These are phyloP conservation scores for Mongoloraphidia duomilia DNA, from an alignment of 2,888 invertebrate species.

Conservation along the genomic window DNA sequence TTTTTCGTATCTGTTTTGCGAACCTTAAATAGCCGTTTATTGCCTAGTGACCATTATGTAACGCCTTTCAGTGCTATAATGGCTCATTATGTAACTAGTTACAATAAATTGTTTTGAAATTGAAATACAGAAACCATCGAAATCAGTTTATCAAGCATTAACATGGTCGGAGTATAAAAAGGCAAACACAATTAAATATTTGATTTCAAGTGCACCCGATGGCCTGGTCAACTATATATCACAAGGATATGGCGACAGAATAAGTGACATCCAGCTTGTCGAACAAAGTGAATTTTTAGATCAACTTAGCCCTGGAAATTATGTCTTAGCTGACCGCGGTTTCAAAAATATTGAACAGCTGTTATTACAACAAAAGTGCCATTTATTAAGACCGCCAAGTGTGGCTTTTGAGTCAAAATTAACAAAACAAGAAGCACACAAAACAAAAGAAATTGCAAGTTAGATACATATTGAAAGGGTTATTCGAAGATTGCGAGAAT, in stretches of 20 bases:
- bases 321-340: constrained; percentile 9
- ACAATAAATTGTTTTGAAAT: constrained; percentile 7
- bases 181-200: constrained; percentile 7
- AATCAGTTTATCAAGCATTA: background rate
- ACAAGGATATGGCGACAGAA: constrained; percentile 11
- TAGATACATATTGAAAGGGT: constrained; percentile 9
- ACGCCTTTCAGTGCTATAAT: too few relatives aligned
- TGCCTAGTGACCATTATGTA: too few relatives aligned
- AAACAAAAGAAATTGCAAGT: constrained; percentile 13
- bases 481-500: constrained; percentile 10
- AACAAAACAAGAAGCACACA: constrained; percentile 10
- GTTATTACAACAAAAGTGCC: constrained; percentile 9
- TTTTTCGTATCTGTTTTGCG: too few relatives aligned
- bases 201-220: background rate
- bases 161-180: constrained; percentile 12
- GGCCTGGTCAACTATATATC: constrained; percentile 11
- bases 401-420: constrained; percentile 8
- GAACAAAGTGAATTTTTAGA: constrained; percentile 10
- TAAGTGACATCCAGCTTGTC: constrained; percentile 9
- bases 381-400: constrained; percentile 14
- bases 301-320: constrained; percentile 1
- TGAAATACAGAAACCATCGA: constrained; percentile 6
- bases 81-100: too few relatives aligned
- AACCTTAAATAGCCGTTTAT: too few relatives aligned
- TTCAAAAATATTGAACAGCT: constrained; percentile 14